Percentiles rank a stretch among this genome's conserved stretches.
Conservation (phyloP, 2,113 vertebrate genomes). For the Trogon surrucura region DNA sequence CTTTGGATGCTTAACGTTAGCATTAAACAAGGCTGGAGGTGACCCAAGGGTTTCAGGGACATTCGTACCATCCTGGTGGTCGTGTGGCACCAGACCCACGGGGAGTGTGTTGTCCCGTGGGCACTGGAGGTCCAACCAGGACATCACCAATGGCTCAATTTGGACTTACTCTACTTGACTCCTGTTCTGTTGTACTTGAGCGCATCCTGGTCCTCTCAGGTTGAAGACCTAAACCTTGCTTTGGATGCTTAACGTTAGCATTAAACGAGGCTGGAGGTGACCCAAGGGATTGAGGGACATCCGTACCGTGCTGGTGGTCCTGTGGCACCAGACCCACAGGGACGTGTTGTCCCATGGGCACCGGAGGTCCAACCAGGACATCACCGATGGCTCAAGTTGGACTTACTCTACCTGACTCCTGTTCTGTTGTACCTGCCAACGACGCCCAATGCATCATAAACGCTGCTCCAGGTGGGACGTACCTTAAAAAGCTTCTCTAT, state of each 20-base stretch:
- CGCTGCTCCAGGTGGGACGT: accelerated
- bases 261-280: neutral
- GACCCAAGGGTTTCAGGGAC: neutral
- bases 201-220: neutral
- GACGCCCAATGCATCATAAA: neutral
- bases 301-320: neutral
- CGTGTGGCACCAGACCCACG: accelerated
- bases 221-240: neutral
- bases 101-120: neutral
- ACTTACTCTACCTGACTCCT: neutral
- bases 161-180: neutral
- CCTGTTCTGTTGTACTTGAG: neutral
- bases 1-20: neutral
- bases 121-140: neutral
- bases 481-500: neutral
- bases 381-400: accelerated
- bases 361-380: neutral
- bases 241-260: neutral
- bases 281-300: neutral
- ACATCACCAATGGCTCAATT: accelerated
- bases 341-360: neutral
- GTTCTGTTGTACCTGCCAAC: neutral
- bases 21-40: neutral
- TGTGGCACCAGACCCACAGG: accelerated
- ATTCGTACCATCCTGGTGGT: neutral